Percentiles rank a stretch among this genome's conserved stretches.
phyloP scores from a whole-genome alignment of 2,113 vertebrate genomes.

The Ornithorhynchus anatinus region DNA sequence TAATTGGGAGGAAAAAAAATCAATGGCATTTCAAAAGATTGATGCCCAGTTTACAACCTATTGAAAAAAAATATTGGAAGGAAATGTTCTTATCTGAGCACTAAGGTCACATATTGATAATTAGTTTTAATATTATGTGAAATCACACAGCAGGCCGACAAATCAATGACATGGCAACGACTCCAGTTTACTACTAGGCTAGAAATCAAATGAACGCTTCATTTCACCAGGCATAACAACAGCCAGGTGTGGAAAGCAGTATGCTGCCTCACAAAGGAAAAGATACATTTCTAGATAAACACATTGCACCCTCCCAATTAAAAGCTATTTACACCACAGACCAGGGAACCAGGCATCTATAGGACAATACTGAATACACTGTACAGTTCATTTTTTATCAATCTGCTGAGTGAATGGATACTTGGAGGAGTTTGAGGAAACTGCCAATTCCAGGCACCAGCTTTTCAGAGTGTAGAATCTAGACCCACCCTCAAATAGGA shows the following conservation, averaged over 20 bases:
- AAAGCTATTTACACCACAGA: too few species aligned
- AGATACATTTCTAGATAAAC: not conserved
- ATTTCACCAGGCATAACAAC: conserved; percentile 3
- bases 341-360: not conserved
- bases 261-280: not conserved
- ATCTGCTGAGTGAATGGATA: not conserved
- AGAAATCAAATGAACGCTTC: not conserved
- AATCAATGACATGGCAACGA: not conserved
- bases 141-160: not conserved
- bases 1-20: not conserved
- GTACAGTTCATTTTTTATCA: not conserved
- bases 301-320: not conserved
- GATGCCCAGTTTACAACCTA: not conserved
- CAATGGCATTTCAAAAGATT: conserved; percentile 16
- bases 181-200: not conserved
- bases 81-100: conserved; percentile 3
- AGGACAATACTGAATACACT: not conserved
- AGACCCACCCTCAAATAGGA: too few species aligned
- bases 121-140: not conserved
- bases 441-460: too few species aligned
- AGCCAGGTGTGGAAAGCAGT: not conserved
- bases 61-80: not conserved
- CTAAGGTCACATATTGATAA: not conserved
- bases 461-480: too few species aligned
- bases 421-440: too few species aligned